phyloP scores from a whole-genome alignment of 2,888 invertebrate genomes.

The Epinotia bilunana region DNA sequence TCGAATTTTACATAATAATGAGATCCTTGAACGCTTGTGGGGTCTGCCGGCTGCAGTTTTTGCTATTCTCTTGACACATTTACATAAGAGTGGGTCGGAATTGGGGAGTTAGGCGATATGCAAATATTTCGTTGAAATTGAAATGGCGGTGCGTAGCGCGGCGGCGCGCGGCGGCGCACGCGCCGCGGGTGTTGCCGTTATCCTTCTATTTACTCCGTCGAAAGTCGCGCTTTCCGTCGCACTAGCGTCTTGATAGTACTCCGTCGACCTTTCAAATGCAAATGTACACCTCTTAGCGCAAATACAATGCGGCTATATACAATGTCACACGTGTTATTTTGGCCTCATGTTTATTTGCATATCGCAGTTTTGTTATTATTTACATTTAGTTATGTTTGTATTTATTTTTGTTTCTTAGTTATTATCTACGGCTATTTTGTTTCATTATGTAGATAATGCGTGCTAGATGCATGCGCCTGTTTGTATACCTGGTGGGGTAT shows the following conservation, averaged over 20 bases:
- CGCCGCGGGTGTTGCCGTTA: conserved; percentile 73
- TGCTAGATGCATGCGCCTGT: conserved; percentile 44
- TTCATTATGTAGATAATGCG: conserved; percentile 71
- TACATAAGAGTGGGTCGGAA: conserved; percentile 76
- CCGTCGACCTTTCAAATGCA: conserved; percentile 76
- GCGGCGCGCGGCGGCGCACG: conserved; percentile 63
- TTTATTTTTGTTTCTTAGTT: conserved; percentile 82
- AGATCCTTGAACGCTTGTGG: conserved; percentile 68
- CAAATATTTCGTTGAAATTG: conserved; percentile 81
- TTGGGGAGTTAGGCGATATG: conserved; percentile 83
- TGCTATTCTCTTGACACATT: conserved; percentile 73
- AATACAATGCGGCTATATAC: conserved; percentile 63
- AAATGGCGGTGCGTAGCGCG: conserved; percentile 64
- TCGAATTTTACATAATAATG: conserved; percentile 76
- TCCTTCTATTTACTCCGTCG: conserved; percentile 68
- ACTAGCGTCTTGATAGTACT: conserved; percentile 66
- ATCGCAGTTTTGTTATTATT: conserved; percentile 72
- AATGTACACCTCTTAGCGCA: conserved; percentile 62
- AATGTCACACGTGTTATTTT: conserved; percentile 55
- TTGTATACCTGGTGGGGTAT: conserved; percentile 58
- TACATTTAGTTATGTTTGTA: conserved; percentile 80
- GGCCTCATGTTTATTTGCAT: conserved; percentile 73
- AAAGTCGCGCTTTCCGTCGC: conserved; percentile 67
- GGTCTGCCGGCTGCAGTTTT: conserved; percentile 78
- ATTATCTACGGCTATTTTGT: conserved; percentile 70